Base-by-base conservation (phyloP, 2,888 invertebrate genomes). In the Nomada goodeniana region DNA sequence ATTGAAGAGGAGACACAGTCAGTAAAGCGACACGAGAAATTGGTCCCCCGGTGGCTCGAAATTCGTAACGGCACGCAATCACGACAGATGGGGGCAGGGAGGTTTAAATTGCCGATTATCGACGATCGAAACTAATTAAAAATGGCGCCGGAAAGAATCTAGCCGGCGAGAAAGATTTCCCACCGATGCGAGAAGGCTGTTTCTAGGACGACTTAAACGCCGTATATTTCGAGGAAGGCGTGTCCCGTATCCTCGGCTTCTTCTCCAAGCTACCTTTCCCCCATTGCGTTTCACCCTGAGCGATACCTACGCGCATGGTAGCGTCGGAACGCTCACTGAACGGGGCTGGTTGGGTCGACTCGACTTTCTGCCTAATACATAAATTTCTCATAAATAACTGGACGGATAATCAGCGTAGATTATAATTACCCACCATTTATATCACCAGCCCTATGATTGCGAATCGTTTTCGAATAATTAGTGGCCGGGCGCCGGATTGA, bases 311-410 rank as follows among this genome's bases (percentile, higher is more conserved):
- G 57, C 67, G 70, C 53, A 55, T 82, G 57, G 79, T 82, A 79
- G 75, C 80, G 76, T 55, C 69, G 65, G 50, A 55, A 65, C 86
- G 67, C 75, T 52, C 65, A 63, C 73, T 60, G 67, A 70, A 59
- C 50, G 47, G 57, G 53, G 64, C 76, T 60, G 74, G 83, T 57
- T 63, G 67, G 73, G 50, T 57, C 69, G 70, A 63, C 59, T 68
- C 70, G 86, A 84, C 61, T 83, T 86, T 85, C 73, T 65, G 70
- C 78, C 91, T 91, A 89, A 90, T 91, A 90, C 92, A 92, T 92
- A 90, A 92, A 92, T 90, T 90, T 88, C 91, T 87, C 92, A 86
- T 92, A 91, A 92, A 92, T 91, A 92, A 91, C 88, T 76, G 77
- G 57, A 78, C 71, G 86, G 86, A 89, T 87, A 89, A 89, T 90